Percentiles rank a stretch among this genome's conserved stretches.
Conservation (phyloP, 2,888 invertebrate genomes). For the Tenthredo distinguenda region DNA sequence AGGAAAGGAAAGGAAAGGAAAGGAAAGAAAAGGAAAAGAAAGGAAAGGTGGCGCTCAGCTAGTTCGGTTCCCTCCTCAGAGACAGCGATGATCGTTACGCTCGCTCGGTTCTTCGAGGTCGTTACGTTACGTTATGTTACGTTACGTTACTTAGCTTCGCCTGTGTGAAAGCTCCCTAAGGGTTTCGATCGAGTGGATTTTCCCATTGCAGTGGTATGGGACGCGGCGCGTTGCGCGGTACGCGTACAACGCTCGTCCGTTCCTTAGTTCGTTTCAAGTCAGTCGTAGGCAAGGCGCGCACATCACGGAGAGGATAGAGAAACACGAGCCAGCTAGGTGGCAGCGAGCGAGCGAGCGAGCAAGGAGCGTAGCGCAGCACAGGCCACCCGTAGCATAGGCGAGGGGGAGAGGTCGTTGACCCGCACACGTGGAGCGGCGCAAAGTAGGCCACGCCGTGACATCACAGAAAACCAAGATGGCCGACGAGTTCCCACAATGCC, state of each 20-base stretch:
- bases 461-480: constrained; percentile 75
- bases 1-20: not conserved
- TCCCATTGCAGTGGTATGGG: constrained; percentile 19
- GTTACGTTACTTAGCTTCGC: not conserved
- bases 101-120: constrained; percentile 48
- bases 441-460: constrained; percentile 76
- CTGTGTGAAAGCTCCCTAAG: constrained; percentile 42
- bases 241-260: not conserved
- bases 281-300: constrained; percentile 32
- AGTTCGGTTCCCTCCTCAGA: not conserved
- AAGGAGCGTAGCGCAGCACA: constrained; percentile 28
- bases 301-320: not conserved
- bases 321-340: constrained; percentile 51
- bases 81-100: constrained; percentile 32
- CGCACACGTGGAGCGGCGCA: constrained; percentile 73
- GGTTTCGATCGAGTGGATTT: constrained; percentile 49
- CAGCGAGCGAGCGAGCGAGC: not conserved
- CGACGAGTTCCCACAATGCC: constrained; percentile 63
- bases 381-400: constrained; percentile 56
- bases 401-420: constrained; percentile 71
- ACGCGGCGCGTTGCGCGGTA: not conserved
- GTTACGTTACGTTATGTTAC: constrained; percentile 28
- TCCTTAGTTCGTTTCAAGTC: not conserved
- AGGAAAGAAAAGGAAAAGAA: constrained; percentile 33
- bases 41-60: constrained; percentile 19